These are phyloP conservation scores for Athrips mouffetella DNA, from an alignment of 2,888 invertebrate species.

Conservation along the genomic window DNA sequence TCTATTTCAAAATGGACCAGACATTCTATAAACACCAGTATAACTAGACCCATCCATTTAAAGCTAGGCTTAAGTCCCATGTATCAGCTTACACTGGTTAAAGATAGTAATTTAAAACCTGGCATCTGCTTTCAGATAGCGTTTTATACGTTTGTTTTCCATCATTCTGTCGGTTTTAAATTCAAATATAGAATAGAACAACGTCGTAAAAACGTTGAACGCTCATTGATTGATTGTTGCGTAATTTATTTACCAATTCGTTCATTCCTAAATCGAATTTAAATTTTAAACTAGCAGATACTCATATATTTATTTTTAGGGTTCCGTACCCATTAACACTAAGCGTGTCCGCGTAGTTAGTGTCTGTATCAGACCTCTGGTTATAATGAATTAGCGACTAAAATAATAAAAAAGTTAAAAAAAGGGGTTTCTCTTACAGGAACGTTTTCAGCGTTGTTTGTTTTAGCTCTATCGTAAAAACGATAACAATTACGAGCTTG, in stretches of 20 bases:
- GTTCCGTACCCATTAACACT: too few species aligned
- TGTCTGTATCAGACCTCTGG: too few species aligned
- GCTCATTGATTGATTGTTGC: conserved; percentile 13
- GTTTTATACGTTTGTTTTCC: conserved; percentile 29
- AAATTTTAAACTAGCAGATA: too few species aligned
- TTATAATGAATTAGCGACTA: too few species aligned
- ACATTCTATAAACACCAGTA: conserved; percentile 12
- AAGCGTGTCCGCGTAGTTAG: too few species aligned
- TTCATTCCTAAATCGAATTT: too few species aligned
- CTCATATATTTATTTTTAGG: too few species aligned
- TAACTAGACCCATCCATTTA: neutral
- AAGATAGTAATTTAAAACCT: conserved; percentile 23
- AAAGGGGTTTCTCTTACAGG: too few species aligned
- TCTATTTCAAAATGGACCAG: conserved; percentile 21
- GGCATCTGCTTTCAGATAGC: conserved; percentile 32
- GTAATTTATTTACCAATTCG: neutral
- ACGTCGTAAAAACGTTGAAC: conserved; percentile 15
- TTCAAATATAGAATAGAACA: conserved; percentile 23
- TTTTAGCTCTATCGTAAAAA: too few species aligned
- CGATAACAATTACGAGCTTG: too few species aligned
- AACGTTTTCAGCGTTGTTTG: too few species aligned
- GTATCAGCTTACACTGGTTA: conserved; percentile 20
- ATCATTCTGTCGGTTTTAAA: conserved; percentile 24
- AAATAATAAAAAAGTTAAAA: too few species aligned
- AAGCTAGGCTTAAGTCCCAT: neutral